Base-by-base conservation (phyloP, 2,888 invertebrate species). In the Leucoptera coffeella region DNA sequence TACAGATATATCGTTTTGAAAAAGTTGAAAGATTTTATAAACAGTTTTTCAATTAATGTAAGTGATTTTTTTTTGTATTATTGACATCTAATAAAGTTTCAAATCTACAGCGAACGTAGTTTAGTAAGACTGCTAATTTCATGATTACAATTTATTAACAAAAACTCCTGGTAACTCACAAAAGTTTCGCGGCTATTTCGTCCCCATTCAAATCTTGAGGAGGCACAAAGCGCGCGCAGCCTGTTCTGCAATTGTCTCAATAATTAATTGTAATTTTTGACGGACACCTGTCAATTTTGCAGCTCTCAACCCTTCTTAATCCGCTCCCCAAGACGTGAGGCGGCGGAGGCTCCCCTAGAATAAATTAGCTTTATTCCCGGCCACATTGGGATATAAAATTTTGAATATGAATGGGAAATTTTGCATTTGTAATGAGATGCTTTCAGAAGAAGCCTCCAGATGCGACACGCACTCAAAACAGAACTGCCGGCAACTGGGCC, bases 341-440 rank as follows among this genome's bases (percentile, higher is more conserved):
- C 51, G 53, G 55, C 50, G 19, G 43, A 47, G 50, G 58, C 60
- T 56, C 62, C 65, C 62, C 42, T 60, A 54, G 82, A 80, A 82
- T 82, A 82, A 82, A 82, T 82, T 82, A 82, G 80, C 77, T 74
- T 67, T 73, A 71, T 75, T 74, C 73, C 40, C 61, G 55, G 54
- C 64, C 71, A 77, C 75, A 74, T 74, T 55, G 78, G 78, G 82
- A 82, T 83, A 83, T 83, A 83, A 84, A 84, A 84, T 84, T 84
- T 84, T 83, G 84, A 84, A 84, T 84, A 84, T 84, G 84, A 84
- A 84, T 84, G 81, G 82, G 77, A 78, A 79, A 81, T 83, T 84
- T 84, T 82, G 82, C 83, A 84, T 84, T 75, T 75, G 77, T 82
- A 82, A 84, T 83, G 79, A 83, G 81, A 74, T 75, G 75, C 74